Base-by-base conservation (phyloP, 2,113 vertebrate genomes). In the Turnix velox region DNA sequence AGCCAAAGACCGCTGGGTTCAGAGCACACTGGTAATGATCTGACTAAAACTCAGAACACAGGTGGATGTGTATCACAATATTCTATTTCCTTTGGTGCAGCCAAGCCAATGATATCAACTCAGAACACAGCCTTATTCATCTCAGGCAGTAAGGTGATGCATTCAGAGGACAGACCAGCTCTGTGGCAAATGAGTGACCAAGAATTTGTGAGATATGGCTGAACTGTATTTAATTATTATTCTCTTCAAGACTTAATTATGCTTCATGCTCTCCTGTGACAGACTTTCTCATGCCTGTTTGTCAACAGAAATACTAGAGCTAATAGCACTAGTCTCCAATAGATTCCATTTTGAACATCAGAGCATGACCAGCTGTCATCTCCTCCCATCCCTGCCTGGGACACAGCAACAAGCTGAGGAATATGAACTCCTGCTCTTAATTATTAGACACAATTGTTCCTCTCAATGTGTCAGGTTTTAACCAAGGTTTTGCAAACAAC, bases 161-260 rank as follows among this genome's bases (percentile, higher is more conserved):
- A 24, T 40, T 69, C 68, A 57, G 30, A 84, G 67, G 77, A 4
- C 92, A 92, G 92, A 88, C 52, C 78, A 62, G 15, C 8, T 66
- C 84, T 2, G 0, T 22, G 25, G 59, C 91, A 95, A 40, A 74
- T 59, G 73, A 51, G 35, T 12, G 79, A 63, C 79, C 83, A 92
- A 51, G 65, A 57, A 83, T 62, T 91, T 74, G 76, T 84, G 87
- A 95, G 68, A 77, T 68, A 43, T 4, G 14, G 78, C 62, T 84
- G 27, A 87, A 18, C 33, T 71, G 45, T 51, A 80, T 61, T 84
- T 49, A 93, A 59, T 3, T 2, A 42, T n/a, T 52, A 42, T 71
- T 63, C 88, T 94, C 45, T 96, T 52, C 84, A 58, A 80, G 73
- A 72, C 61, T 95, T 97, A 94, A 93, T 96, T 93, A 77, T 1